phyloP scores from a whole-genome alignment of 1,140 invertebrate genomes.

The Tribolium castaneum region DNA sequence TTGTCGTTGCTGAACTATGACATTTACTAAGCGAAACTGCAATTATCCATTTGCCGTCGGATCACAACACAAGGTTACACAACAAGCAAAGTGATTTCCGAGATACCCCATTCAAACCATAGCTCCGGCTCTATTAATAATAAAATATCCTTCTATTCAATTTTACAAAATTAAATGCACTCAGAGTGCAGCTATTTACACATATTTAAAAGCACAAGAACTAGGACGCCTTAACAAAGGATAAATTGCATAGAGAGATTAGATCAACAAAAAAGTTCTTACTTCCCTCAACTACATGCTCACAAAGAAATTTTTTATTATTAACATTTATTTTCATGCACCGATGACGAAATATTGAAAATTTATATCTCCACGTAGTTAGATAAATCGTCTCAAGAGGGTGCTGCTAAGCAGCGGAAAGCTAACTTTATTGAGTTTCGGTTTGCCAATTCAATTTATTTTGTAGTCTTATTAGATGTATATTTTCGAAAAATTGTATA shows the following conservation, averaged over 20 bases:
- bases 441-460: slow-evolving; percentile 1
- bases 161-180: not conserved
- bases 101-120: slow-evolving; percentile 9
- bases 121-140: not conserved
- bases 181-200: not conserved
- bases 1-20: slow-evolving; percentile 26
- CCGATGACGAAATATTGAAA: not conserved
- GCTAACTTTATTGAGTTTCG: not conserved
- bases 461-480: not conserved
- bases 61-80: slow-evolving; percentile 33
- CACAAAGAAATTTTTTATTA: not conserved
- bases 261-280: not conserved
- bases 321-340: not conserved
- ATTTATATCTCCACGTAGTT: not conserved
- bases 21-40: slow-evolving; percentile 35
- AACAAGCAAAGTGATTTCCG: slow-evolving; percentile 22
- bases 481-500: slow-evolving; percentile 6
- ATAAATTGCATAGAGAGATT: not conserved
- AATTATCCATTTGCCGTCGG: slow-evolving; percentile 33
- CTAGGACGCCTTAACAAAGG: not conserved
- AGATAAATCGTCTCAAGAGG: not conserved
- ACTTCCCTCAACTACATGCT: not conserved
- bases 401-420: not conserved
- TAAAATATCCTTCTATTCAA: not conserved
- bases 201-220: not conserved